Percentiles rank a stretch among this genome's conserved stretches.
phyloP scores from a whole-genome alignment of 2,113 vertebrate species.

The Pterocles burchelli region DNA sequence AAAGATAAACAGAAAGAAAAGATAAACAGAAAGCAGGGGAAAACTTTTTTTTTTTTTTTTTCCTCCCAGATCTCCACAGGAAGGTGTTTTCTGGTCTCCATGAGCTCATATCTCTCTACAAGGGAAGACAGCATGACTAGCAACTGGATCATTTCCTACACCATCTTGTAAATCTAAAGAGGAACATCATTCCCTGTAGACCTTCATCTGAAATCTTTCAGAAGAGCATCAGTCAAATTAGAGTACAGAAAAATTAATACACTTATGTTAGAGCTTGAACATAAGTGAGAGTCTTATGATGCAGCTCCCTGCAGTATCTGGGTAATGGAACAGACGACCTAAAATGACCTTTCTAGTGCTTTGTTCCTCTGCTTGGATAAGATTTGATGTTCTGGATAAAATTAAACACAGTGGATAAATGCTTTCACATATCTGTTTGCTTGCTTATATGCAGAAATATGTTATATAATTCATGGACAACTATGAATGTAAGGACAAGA shows the following conservation, averaged over 20 bases:
- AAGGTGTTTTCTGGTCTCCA: neutral
- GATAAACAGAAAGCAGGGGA: neutral
- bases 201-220: neutral
- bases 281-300: neutral
- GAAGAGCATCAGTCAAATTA: neutral
- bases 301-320: neutral
- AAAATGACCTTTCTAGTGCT: neutral
- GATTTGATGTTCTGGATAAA: neutral
- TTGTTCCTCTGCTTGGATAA: neutral
- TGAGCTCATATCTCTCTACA: neutral
- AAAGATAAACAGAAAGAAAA: neutral
- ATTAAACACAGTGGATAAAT: neutral
- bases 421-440: neutral
- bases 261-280: neutral
- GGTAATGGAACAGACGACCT: neutral
- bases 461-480: neutral
- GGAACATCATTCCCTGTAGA: neutral
- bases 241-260: neutral
- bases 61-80: rapidly evolving
- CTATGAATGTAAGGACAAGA: neutral
- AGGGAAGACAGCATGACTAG: neutral
- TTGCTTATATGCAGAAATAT: neutral
- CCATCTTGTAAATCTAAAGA: neutral
- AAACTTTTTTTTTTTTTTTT: neutral
- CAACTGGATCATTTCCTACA: neutral